Evolutionary conservation across 2,888 invertebrate genomes (phyloP), one percentile per base, ranked within the genome.

Genomic region (Perizoma affinitatum): DNA sequence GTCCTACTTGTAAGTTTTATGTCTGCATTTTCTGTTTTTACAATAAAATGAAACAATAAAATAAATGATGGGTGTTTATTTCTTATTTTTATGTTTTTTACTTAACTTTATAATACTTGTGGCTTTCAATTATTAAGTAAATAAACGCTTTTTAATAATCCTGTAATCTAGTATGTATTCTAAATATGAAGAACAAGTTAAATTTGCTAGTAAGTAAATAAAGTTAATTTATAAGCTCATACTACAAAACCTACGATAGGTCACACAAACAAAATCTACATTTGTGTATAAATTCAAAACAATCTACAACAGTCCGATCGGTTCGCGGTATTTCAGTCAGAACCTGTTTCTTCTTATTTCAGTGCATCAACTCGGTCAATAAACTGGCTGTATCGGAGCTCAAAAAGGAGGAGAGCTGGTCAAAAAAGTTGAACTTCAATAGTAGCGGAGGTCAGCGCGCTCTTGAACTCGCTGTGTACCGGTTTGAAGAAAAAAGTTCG

Each of bases 401-500:
- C 63, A 55, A 63, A 63, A 63, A 63, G 52, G 62, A 63, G 48
- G 41, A 58, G 50, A 49, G 34, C 49, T 7, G 7, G 6, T 38
- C 53, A 60, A 64, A 64, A 60, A 57, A 57, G 52, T 59, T 58
- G 60, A 64, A 64, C 51, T 64, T 60, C 63, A 64, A 61, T 52
- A 61, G 55, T 49, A 53, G 60, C 55, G 54, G 68, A 70, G 74
- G 76, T 74, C 74, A 76, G 70, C 57, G 5, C 65, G 79, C 79
- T 68, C 79, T 79, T 79, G 79, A 79, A 78, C 79, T 67, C 70
- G 43, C 41, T 70, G 63, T 63, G 55, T 45, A 56, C 61, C 10
- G 63, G 59, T 57, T 61, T 55, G 61, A 64, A 55, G 62, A 63
- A 66, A 68, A 69, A 67, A 57, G 57, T 61, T 52, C 47, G 35